Evolutionary conservation across 1,140 invertebrate genomes (phyloP).

Genomic region (Sminthurides bifidus): DNA sequence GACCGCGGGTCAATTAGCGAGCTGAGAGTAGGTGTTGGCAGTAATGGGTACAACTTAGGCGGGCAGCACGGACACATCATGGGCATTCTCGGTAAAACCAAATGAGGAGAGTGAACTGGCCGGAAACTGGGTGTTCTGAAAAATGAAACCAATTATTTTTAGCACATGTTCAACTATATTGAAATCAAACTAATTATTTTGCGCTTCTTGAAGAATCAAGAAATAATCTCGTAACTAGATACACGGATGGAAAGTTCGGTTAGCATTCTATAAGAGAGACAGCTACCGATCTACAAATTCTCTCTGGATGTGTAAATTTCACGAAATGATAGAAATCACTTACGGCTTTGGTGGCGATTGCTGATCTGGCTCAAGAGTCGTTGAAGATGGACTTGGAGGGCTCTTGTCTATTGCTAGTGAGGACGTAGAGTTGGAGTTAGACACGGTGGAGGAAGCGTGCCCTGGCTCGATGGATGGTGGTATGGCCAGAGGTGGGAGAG

Average conservation of each 20-base stretch:
- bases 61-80: conserved; percentile 16
- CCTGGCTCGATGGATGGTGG: no score
- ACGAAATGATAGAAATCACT: no score
- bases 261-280: conserved; percentile 11
- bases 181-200: neutral
- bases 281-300: conserved; percentile 5
- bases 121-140: conserved; percentile 13
- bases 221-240: neutral
- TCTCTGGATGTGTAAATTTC: no score
- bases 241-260: no score
- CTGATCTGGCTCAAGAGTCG: conserved; percentile 6
- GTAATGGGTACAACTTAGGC: conserved; percentile 9
- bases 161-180: neutral
- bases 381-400: conserved; percentile 15
- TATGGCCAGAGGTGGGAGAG: conserved; percentile 4
- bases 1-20: conserved; percentile 40
- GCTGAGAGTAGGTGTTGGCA: conserved; percentile 13
- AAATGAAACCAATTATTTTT: neutral
- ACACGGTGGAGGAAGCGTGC: no score
- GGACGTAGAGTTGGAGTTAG: no score
- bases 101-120: conserved; percentile 14
- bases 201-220: neutral
- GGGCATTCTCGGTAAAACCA: conserved; percentile 5
- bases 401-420: conserved; percentile 2
- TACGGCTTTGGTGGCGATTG: conserved; percentile 6